Conservation (phyloP, 30 jellyfish, hydroid and myxozoan species). For the Euphysa ruthae region DNA sequence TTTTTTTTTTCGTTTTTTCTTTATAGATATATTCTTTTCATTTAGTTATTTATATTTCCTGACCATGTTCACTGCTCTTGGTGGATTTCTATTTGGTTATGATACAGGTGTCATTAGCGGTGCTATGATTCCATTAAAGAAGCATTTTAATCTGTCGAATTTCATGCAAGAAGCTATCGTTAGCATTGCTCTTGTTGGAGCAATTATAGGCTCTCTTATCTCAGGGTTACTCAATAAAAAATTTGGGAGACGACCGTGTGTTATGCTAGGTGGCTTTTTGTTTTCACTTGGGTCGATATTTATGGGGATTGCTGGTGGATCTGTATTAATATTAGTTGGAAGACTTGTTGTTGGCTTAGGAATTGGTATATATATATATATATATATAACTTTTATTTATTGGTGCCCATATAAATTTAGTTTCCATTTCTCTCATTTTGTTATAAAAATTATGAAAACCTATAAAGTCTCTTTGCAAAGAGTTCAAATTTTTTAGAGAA, state of each 20-base stretch:
- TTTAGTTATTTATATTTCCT: conserved; percentile 38
- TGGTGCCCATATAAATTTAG: too few species aligned
- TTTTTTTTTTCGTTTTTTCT: too few species aligned
- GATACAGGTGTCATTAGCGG: conserved; percentile 98
- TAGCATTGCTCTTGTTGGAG: conserved; percentile 80
- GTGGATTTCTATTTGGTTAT: conserved; percentile 87
- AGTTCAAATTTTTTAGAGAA: too few species aligned
- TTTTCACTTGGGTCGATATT: conserved; percentile 62
- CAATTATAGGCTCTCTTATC: conserved; percentile 66
- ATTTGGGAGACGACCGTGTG: conserved; percentile 55
- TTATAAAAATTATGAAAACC: too few species aligned
- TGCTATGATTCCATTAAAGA: conserved; percentile 60
- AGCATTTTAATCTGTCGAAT: conserved; percentile 33
- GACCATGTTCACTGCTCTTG: conserved; percentile 77
- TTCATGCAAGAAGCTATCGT: conserved; percentile 68
- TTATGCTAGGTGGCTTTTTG: conserved; percentile 33
- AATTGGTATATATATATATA: conserved; percentile 49
- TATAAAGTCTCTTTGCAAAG: too few species aligned
- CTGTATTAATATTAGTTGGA: conserved; percentile 47
- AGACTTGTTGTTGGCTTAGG: conserved; percentile 81
- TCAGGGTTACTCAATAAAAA: conserved; percentile 59
- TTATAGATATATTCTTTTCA: background rate
- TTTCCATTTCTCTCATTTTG: too few species aligned
- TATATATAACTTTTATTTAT: too few species aligned
- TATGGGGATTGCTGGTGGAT: conserved; percentile 48